Evolutionary conservation across 2,888 invertebrate species (phyloP).

Genomic region (Liopterus haemorrhoidalis): DNA sequence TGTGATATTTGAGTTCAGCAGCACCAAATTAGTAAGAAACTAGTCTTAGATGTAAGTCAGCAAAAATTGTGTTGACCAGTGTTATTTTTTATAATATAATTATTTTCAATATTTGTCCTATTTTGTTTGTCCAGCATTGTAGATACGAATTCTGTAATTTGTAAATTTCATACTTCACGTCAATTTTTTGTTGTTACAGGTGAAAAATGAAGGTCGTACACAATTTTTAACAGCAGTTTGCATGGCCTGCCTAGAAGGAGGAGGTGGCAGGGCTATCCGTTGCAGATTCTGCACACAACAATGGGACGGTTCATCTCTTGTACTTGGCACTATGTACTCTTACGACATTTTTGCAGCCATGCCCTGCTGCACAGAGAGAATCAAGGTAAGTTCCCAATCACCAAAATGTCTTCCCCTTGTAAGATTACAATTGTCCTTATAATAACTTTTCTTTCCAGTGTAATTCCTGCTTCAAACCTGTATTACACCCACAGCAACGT

Average conservation of each 20-base stretch:
- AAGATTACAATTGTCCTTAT: neutral
- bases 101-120: too few relatives aligned
- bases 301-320: slow-evolving; percentile 90
- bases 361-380: slow-evolving; percentile 89
- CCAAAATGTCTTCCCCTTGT: neutral
- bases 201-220: slow-evolving; percentile 83
- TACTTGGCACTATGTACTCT: slow-evolving; percentile 96
- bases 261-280: slow-evolving; percentile 66
- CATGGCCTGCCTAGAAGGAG: slow-evolving; percentile 87
- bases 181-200: too few relatives aligned
- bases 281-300: slow-evolving; percentile 80
- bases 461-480: slow-evolving; percentile 84
- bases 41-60: too few relatives aligned
- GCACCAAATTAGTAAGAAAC: too few relatives aligned
- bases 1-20: too few relatives aligned
- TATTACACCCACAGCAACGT: slow-evolving; percentile 79
- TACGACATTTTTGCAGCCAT: slow-evolving; percentile 97
- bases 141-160: too few relatives aligned
- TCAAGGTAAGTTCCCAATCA: slow-evolving; percentile 60
- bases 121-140: too few relatives aligned
- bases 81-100: too few relatives aligned
- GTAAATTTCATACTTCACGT: too few relatives aligned
- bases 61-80: too few relatives aligned
- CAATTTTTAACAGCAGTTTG: slow-evolving; percentile 91
- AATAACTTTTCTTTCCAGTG: slow-evolving; percentile 59